Conservation (phyloP, 2,113 vertebrate species). For the Notarius lentiginosus region DNA sequence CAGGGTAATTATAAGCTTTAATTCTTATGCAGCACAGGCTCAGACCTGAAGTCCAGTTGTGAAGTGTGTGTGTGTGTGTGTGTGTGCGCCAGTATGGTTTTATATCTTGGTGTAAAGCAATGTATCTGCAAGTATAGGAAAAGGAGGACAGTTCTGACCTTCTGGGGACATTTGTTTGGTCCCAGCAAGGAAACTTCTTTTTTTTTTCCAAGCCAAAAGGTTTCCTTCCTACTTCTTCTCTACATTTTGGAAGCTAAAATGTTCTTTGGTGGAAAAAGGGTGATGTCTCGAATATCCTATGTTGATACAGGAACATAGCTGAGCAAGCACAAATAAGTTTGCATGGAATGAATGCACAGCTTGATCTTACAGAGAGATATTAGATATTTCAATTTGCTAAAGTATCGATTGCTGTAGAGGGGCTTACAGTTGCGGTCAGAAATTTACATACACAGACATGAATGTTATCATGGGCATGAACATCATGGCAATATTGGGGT, state of each 20-base stretch:
- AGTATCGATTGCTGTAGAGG: not conserved
- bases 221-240: not conserved
- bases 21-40: slow-evolving; percentile 63
- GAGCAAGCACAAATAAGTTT: not conserved
- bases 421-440: too few relatives aligned
- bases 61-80: slow-evolving; percentile 9
- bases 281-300: not conserved
- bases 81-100: not conserved
- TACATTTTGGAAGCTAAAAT: not conserved
- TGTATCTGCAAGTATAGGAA: not conserved
- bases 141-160: not conserved
- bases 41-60: slow-evolving; percentile 52
- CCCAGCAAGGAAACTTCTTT: not conserved
- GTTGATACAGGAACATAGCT: not conserved
- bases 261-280: not conserved
- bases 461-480: too few relatives aligned
- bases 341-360: not conserved
- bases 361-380: not conserved
- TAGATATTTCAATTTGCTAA: not conserved
- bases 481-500: too few relatives aligned
- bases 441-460: too few relatives aligned
- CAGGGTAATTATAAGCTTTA: slow-evolving; percentile 73
- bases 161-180: not conserved
- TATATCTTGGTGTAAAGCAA: not conserved
- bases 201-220: not conserved